These are phyloP conservation scores for Taurulus bubalis DNA, from an alignment of 2,113 vertebrate species.

Conservation along the genomic window DNA sequence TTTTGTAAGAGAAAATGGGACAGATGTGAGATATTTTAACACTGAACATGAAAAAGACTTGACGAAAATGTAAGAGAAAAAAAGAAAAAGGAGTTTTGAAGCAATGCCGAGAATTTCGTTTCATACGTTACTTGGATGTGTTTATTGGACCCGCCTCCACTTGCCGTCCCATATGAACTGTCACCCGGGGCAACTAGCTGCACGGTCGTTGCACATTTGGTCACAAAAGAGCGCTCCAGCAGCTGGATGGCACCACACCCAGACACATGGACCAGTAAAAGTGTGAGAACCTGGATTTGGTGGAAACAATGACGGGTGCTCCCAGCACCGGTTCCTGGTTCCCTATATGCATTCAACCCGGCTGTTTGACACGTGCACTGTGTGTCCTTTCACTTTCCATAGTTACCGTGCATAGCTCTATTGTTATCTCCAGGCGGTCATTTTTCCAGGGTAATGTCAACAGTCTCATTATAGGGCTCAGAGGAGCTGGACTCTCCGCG, in stretches of 20 bases:
- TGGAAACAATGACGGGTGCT: conserved; percentile 76
- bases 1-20: conserved; percentile 63
- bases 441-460: conserved; percentile 65
- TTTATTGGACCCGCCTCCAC: conserved; percentile 50
- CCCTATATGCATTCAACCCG: conserved; percentile 47
- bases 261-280: conserved; percentile 71
- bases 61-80: conserved; percentile 29
- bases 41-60: conserved; percentile 72
- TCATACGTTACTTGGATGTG: conserved; percentile 31
- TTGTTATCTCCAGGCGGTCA: conserved; percentile 59
- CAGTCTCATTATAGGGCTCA: conserved; percentile 59
- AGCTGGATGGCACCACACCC: conserved; percentile 77
- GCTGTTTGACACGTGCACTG: conserved; percentile 49
- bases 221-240: conserved; percentile 55
- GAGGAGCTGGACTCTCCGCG: conserved; percentile 39
- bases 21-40: conserved; percentile 82
- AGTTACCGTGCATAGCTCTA: conserved; percentile 51
- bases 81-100: conserved; percentile 9
- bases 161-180: conserved; percentile 48
- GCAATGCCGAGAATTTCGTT: conserved; percentile 35
- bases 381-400: conserved; percentile 59
- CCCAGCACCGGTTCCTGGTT: conserved; percentile 39
- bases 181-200: conserved; percentile 49
- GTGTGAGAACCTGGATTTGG: conserved; percentile 71
- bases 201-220: conserved; percentile 46